Conservation (phyloP, 2,888 invertebrate species). For the Malthinus seriepunctatus region DNA sequence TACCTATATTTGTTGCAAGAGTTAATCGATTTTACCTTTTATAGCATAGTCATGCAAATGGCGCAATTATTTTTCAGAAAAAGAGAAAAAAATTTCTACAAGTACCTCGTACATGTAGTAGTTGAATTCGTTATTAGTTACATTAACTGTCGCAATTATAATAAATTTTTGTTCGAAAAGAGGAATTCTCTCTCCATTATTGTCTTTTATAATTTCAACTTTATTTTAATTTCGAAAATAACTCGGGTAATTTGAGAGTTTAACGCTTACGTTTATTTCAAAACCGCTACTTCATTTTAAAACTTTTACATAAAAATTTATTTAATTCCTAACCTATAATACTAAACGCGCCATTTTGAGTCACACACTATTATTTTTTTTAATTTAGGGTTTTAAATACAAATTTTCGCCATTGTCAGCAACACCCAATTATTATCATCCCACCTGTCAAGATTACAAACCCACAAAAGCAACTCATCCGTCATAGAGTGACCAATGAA, state of each 20-base stretch:
- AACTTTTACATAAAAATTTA: too few relatives aligned
- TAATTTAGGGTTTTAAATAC: slow-evolving; percentile 27
- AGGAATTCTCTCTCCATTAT: slow-evolving; percentile 13
- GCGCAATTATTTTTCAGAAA: neutral
- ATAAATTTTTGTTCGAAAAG: slow-evolving; percentile 7
- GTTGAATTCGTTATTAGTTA: slow-evolving; percentile 2
- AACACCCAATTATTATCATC: slow-evolving; percentile 44
- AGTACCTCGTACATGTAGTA: too few relatives aligned
- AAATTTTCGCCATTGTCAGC: slow-evolving; percentile 49
- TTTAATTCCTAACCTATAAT: too few relatives aligned
- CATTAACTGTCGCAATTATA: slow-evolving; percentile 7
- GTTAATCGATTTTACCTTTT: slow-evolving; percentile 1
- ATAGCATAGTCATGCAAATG: neutral
- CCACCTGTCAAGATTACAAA: slow-evolving; percentile 49
- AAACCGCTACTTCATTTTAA: too few relatives aligned
- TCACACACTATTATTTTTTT: neutral
- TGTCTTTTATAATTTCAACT: slow-evolving; percentile 12
- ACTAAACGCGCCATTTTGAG: neutral
- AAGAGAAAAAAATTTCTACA: too few relatives aligned
- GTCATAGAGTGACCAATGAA: slow-evolving; percentile 50
- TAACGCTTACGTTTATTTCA: neutral
- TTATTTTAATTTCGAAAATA: slow-evolving; percentile 5
- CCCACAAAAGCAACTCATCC: slow-evolving; percentile 50
- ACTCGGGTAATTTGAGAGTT: too few relatives aligned
- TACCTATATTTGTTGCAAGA: neutral